Conservation (phyloP, 2,888 invertebrate species). For the Congeria kusceri region DNA sequence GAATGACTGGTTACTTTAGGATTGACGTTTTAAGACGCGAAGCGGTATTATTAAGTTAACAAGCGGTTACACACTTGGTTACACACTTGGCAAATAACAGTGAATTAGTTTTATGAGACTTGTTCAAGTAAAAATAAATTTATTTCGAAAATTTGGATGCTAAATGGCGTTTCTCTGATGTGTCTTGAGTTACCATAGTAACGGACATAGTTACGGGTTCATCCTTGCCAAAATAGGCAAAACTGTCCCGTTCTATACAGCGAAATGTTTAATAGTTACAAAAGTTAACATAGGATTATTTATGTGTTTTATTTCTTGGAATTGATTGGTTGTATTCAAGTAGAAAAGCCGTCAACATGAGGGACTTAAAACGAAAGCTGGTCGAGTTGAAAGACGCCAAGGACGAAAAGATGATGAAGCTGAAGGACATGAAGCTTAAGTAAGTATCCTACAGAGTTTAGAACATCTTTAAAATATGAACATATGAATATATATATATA, state of each 20-base stretch:
- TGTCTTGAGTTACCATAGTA: too few species aligned
- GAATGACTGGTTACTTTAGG: too few species aligned
- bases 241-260: neutral
- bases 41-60: too few species aligned
- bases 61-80: neutral
- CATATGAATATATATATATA: too few species aligned
- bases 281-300: too few species aligned
- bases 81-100: neutral
- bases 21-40: too few species aligned
- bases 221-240: too few species aligned
- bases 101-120: neutral
- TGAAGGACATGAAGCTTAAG: conserved; percentile 48
- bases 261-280: neutral
- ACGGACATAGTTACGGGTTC: too few species aligned
- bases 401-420: conserved; percentile 57
- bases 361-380: conserved; percentile 58
- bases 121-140: neutral
- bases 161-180: too few species aligned
- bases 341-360: conserved; percentile 33
- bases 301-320: too few species aligned
- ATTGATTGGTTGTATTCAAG: neutral
- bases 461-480: neutral
- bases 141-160: neutral
- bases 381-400: conserved; percentile 62
- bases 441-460: neutral